Evolutionary conservation across 2,797 vertebrate genomes (phyloP), one percentile per base, ranked within the genome.

Genomic region (Mionectes olivaceus): DNA sequence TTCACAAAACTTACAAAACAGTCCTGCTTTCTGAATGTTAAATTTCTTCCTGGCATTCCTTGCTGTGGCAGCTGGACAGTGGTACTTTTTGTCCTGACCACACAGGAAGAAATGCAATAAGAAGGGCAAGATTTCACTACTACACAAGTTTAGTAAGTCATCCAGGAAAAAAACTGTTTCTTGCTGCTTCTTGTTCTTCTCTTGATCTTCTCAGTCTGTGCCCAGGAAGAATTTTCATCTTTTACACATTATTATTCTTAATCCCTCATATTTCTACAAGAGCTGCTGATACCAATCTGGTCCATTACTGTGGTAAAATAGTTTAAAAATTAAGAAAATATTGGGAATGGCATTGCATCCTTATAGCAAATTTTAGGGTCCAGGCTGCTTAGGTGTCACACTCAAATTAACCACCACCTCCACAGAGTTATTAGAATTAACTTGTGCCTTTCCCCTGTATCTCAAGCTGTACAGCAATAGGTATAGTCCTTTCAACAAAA

Each of bases 91-190:
- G 14, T 71, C 30, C 57, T 46, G 78, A 81, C 64, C 77, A 87
- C 81, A 90, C 86, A 87, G 46, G 83, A 87, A 95, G 84, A 92
- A 95, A 87, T 70, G 46, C 53, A 92, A 13, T 80, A 92, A 74
- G 78, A 83, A 70, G 89, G 73, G 53, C 43, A 78, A 85, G 35
- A 79, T 84, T 87, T 95, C 74, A 55, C 55, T 75, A 73, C 35
- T 57, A 37, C 35, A 71, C 7, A 75, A 65, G 33, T 83, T 89
- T 19, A 91, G 44, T 57, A 91, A 70, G 41, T 70, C 59, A 84
- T 90, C 32, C 67, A 89, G 49, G 61, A 65, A 90, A 75, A 19
- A 86, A 65, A 79, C 7, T 74, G 32, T 15, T 23, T 87, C 84
- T 46, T 89, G 15, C 56, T 68, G 68, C 60, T 95, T 86, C 73